Evolutionary conservation across 2,888 invertebrate species (phyloP).

Genomic region (Aphodius sticticus): DNA sequence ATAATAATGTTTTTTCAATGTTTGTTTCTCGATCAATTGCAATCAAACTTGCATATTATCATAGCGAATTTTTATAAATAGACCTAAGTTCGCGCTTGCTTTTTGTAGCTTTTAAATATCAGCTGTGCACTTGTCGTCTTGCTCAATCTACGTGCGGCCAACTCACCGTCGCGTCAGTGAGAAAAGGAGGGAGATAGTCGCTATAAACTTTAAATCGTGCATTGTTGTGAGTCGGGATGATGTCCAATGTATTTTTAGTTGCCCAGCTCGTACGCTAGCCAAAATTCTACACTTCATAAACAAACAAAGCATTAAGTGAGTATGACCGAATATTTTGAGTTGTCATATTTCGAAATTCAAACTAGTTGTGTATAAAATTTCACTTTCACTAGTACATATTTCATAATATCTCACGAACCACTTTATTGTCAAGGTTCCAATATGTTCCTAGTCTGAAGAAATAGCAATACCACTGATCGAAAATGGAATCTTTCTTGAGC

Average conservation of each 20-base stretch:
- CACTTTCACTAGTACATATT: background rate
- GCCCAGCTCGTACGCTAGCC: slow-evolving; percentile 5
- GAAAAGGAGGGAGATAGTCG: background rate
- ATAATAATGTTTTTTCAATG: too few relatives aligned
- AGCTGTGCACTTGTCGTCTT: background rate
- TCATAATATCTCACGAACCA: background rate
- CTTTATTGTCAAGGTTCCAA: slow-evolving; percentile 19
- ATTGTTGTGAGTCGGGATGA: slow-evolving; percentile 13
- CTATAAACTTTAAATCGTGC: background rate
- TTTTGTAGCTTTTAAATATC: background rate
- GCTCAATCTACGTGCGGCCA: background rate
- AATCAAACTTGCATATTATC: too few relatives aligned
- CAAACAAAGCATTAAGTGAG: background rate
- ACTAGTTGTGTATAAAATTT: background rate
- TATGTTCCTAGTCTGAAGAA: slow-evolving; percentile 13
- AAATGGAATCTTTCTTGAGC: slow-evolving; percentile 84
- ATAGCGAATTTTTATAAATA: background rate
- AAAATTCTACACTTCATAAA: background rate
- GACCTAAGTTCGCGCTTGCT: background rate
- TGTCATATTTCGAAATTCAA: background rate
- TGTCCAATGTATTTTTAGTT: slow-evolving; percentile 5
- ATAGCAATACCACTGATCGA: background rate
- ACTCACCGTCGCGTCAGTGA: background rate
- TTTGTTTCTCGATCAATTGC: too few relatives aligned
- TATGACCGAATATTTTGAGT: background rate